Evolutionary conservation across 2,113 vertebrate genomes (phyloP).

Genomic region (Platichthys flesus): DNA sequence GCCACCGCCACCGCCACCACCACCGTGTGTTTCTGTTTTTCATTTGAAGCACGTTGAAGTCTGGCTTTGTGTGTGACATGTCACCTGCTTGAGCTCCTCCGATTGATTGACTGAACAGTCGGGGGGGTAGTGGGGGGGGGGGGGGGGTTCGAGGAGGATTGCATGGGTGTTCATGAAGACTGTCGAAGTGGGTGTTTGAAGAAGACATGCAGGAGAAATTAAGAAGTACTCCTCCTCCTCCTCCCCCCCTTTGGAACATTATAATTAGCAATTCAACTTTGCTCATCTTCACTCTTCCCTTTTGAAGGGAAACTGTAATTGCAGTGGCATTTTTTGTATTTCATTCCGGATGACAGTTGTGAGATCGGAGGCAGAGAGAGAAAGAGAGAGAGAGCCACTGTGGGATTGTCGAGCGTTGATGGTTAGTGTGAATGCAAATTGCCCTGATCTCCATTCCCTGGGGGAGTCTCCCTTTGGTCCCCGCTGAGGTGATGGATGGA

Average conservation of each 20-base stretch:
- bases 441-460: constrained; percentile 65
- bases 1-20: neutral
- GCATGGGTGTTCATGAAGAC: constrained; percentile 5
- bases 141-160: too few species aligned
- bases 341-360: constrained; percentile 44
- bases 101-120: constrained; percentile 37
- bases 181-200: constrained; percentile 37
- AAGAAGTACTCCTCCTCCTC: neutral
- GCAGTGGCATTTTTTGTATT: constrained; percentile 50
- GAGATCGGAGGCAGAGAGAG: constrained; percentile 22
- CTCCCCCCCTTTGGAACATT: constrained; percentile 14
- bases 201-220: constrained; percentile 15
- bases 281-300: constrained; percentile 17
- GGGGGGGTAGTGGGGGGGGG: neutral
- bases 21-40: constrained; percentile 12
- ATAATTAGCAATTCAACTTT: constrained; percentile 59
- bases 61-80: constrained; percentile 42
- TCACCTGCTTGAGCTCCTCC: constrained; percentile 9
- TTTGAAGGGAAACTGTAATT: constrained; percentile 57
- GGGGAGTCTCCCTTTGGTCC: constrained; percentile 65
- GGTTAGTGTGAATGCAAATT: constrained; percentile 73
- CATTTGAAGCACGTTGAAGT: constrained; percentile 9
- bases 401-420: constrained; percentile 66
- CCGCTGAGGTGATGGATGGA: constrained; percentile 73
- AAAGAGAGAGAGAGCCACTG: constrained; percentile 58